A percentile compares a stretch with the other conserved stretches of the same genome.
These are phyloP conservation scores for Bradypodion pumilum DNA, from an alignment of 2,797 vertebrate genomes.

Conservation along the genomic window DNA sequence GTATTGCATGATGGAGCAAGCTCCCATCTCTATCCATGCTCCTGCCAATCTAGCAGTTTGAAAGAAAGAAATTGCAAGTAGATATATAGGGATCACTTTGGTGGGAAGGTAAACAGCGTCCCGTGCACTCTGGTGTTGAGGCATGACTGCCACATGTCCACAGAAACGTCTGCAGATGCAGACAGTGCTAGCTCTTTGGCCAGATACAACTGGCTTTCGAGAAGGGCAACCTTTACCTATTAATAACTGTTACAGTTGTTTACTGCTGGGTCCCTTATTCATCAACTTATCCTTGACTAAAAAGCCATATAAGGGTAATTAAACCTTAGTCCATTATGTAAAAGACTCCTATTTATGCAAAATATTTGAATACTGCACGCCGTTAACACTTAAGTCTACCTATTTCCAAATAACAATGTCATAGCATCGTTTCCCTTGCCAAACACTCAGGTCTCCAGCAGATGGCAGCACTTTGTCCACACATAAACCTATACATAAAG, in stretches of 20 bases:
- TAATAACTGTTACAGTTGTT: background rate
- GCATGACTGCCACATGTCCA: no score
- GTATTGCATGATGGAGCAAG: no score
- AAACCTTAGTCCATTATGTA: background rate
- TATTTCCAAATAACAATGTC: background rate
- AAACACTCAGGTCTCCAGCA: conserved; percentile 32
- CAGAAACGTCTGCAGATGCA: no score
- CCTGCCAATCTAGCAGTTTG: no score
- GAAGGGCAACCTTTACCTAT: no score
- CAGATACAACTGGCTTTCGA: no score
- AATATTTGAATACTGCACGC: background rate
- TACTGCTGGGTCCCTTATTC: background rate
- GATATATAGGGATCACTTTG: no score
- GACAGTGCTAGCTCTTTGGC: no score
- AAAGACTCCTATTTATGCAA: background rate
- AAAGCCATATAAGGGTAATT: background rate
- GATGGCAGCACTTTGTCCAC: conserved; percentile 60
- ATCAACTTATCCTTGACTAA: background rate
- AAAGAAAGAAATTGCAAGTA: no score
- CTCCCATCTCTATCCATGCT: no score
- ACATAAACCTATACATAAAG: background rate
- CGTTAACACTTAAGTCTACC: background rate
- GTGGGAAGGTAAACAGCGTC: no score
- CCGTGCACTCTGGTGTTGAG: no score
- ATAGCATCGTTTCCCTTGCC: background rate